Conservation (phyloP, 92 coral and sea anemone species). For the Plumapathes pennacea region DNA sequence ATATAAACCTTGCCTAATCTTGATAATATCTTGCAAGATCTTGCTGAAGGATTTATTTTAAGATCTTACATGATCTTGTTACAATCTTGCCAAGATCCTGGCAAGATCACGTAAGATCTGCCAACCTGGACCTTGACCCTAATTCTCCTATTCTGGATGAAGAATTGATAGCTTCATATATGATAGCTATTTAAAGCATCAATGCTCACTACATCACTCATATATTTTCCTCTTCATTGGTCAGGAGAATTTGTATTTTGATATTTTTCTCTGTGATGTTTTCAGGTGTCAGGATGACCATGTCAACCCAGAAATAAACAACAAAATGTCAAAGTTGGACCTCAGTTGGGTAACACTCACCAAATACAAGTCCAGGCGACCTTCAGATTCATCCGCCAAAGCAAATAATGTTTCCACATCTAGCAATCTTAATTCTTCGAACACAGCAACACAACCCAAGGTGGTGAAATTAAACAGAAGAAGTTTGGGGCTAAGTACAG, state of each 20-base stretch:
- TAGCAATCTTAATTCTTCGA: neutral
- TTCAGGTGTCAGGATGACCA: neutral
- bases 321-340: conserved; percentile 26
- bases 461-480: conserved; percentile 78
- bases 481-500: conserved; percentile 33
- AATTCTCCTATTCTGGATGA: too few relatives aligned
- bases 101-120: too few relatives aligned
- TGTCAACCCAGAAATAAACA: neutral
- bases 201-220: too few relatives aligned
- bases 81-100: too few relatives aligned
- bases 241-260: neutral
- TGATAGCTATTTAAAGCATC: neutral
- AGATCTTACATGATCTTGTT: too few relatives aligned
- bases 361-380: conserved; percentile 13
- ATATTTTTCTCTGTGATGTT: neutral
- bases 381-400: neutral
- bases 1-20: too few relatives aligned
- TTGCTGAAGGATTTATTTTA: too few relatives aligned
- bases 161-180: neutral
- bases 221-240: too few relatives aligned
- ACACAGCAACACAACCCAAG: conserved; percentile 25
- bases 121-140: too few relatives aligned
- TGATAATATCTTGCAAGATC: too few relatives aligned
- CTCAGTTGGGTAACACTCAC: conserved; percentile 23
- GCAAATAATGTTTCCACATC: neutral